Evolutionary conservation across 1,140 invertebrate species (phyloP), one percentile per base, ranked within the genome.

Genomic region (Polyergus mexicanus): DNA sequence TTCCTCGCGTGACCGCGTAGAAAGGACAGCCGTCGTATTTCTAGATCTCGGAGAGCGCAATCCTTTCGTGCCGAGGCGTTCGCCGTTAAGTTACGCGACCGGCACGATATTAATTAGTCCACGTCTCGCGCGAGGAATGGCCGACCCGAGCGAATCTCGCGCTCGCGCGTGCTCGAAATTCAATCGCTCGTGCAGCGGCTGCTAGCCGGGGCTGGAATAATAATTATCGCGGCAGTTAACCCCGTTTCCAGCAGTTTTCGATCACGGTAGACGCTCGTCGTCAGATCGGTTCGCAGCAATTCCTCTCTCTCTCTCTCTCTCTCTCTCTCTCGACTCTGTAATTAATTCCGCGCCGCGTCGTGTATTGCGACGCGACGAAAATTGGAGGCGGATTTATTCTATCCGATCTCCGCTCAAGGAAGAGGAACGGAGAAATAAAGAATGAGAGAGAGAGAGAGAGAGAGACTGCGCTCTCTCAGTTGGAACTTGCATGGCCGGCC

Each of bases 21-120:
- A 11, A 72, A 62, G 54, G 54, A 83, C 68, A 83, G 68, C 25
- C 51, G 16, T 32, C 38, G 54, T 83, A 83, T 83, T 83, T 83
- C 44, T 66, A 81, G 78, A 54, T 19, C 11, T 6, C 25, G 11
- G 35, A 11, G 35, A 22, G 51, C 47, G 51, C 66, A 69, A 71
- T 41, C 66, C 68, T 25, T 83, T 83, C 78, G 66, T 83, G 78
- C 38, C 63, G 32, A 68, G 63, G 76, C 28, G 47, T 80, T 56
- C 76, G 76, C 69, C 28, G 71, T 11, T 47, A 83, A 83, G 51
- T 83, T 83, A 83, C 69, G 41, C 68, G 78, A 72, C 78, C 68
- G 66, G 78, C 78, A 77, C 60, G 72, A 84, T 84, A 84, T 84
- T 84, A 84, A 84, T 77, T 84, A 84, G 72, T 84, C 54, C 54